These are phyloP conservation scores for Drepana arcuata DNA, from an alignment of 1,140 invertebrate species.

Conservation along the genomic window DNA sequence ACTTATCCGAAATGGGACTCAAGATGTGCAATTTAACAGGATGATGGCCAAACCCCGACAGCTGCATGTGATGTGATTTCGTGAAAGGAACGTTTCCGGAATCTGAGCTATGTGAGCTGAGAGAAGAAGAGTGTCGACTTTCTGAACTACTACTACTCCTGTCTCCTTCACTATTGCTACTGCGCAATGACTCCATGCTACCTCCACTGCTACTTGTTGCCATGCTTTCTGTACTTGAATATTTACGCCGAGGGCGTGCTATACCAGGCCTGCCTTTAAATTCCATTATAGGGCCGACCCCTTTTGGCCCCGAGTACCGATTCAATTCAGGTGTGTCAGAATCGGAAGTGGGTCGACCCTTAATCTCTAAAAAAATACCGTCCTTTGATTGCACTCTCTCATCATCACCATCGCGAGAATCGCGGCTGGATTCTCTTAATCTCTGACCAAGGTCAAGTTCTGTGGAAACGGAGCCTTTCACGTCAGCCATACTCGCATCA, in stretches of 20 bases:
- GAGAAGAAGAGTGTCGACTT: slow-evolving; percentile 82
- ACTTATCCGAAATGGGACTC: slow-evolving; percentile 91
- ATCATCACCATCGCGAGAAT: slow-evolving; percentile 74
- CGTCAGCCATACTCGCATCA: slow-evolving; percentile 74
- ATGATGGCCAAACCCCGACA: slow-evolving; percentile 78
- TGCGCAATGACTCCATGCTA: slow-evolving; percentile 86
- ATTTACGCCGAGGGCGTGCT: slow-evolving; percentile 75
- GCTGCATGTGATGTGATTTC: slow-evolving; percentile 73
- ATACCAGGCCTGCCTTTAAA: slow-evolving; percentile 77
- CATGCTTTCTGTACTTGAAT: slow-evolving; percentile 89
- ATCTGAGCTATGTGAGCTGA: slow-evolving; percentile 88
- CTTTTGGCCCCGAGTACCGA: slow-evolving; percentile 69
- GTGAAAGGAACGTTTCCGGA: slow-evolving; percentile 76
- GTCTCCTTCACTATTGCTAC: slow-evolving; percentile 87
- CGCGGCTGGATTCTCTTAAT: slow-evolving; percentile 62
- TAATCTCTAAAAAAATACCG: slow-evolving; percentile 79
- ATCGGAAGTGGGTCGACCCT: slow-evolving; percentile 76
- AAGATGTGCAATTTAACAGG: slow-evolving; percentile 85
- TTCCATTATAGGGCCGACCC: slow-evolving; percentile 77
- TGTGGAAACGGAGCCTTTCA: slow-evolving; percentile 53
- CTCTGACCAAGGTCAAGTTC: slow-evolving; percentile 64
- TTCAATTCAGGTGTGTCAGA: slow-evolving; percentile 70
- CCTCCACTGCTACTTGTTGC: slow-evolving; percentile 87
- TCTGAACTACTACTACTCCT: slow-evolving; percentile 85
- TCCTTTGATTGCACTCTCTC: slow-evolving; percentile 74